A percentile compares a stretch with the other conserved stretches of the same genome.
phyloP scores from a whole-genome alignment of 2,888 invertebrate genomes.

The Steinernema carpocapsae region DNA sequence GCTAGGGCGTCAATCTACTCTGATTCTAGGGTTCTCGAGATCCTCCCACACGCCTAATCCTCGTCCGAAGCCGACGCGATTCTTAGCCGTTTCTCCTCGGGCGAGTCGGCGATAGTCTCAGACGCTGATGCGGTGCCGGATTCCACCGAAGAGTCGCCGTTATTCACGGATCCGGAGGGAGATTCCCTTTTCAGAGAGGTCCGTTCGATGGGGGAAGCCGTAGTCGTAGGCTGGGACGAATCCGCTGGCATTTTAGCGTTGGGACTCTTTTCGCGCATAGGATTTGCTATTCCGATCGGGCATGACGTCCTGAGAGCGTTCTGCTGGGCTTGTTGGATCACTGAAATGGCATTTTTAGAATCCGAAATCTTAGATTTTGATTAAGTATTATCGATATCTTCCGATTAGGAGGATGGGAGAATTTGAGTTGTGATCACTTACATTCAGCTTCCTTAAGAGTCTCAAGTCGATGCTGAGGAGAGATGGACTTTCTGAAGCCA shows the following conservation, averaged over 20 bases:
- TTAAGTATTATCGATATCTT: too few species aligned
- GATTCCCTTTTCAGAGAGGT: constrained; percentile 25
- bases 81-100: constrained; percentile 24
- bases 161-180: not conserved
- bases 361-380: not conserved
- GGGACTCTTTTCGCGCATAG: constrained; percentile 19
- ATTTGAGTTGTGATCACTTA: too few species aligned
- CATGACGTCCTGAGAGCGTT: constrained; percentile 16
- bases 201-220: not conserved
- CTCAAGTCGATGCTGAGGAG: constrained; percentile 1
- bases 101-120: constrained; percentile 20
- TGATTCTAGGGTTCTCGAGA: not conserved
- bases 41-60: not conserved
- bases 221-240: not conserved
- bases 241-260: not conserved
- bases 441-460: constrained; percentile 18
- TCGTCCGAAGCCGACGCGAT: constrained; percentile 31
- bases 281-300: constrained; percentile 26
- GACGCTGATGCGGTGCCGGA: not conserved
- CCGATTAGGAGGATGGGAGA: too few species aligned
- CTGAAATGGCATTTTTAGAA: not conserved
- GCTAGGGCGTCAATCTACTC: not conserved
- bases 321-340: constrained; percentile 32
- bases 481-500: constrained; percentile 19
- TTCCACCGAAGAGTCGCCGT: constrained; percentile 1